These are phyloP conservation scores for Drosophila simulans DNA, from an alignment of 1,140 invertebrate species.

Conservation along the genomic window DNA sequence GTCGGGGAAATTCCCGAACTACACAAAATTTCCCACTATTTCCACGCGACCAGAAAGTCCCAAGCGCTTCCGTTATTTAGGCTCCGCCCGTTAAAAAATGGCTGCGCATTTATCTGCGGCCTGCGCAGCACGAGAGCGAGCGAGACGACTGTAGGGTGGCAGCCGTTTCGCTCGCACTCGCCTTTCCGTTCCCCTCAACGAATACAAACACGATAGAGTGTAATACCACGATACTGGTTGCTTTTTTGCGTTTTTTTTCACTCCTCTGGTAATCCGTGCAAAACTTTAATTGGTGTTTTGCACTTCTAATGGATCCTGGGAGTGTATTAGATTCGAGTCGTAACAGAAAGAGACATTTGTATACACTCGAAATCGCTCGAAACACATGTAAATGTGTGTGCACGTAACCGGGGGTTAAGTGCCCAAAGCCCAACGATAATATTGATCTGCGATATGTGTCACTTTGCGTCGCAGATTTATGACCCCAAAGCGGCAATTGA, in stretches of 20 bases:
- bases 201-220: slow-evolving; percentile 19
- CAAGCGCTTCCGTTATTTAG: slow-evolving; percentile 32
- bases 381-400: slow-evolving; percentile 41
- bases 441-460: slow-evolving; percentile 47
- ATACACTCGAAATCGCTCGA: slow-evolving; percentile 42
- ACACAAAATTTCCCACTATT: slow-evolving; percentile 67
- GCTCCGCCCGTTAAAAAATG: slow-evolving; percentile 77
- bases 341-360: slow-evolving; percentile 59
- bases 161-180: slow-evolving; percentile 19
- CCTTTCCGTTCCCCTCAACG: slow-evolving; percentile 24
- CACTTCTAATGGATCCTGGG: slow-evolving; percentile 60
- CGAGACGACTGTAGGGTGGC: not conserved
- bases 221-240: slow-evolving; percentile 15
- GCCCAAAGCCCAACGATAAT: slow-evolving; percentile 32
- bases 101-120: slow-evolving; percentile 73
- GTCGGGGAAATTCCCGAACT: slow-evolving; percentile 10
- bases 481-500: not conserved
- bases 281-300: slow-evolving; percentile 77
- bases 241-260: slow-evolving; percentile 11
- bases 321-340: slow-evolving; percentile 56
- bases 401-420: slow-evolving; percentile 31
- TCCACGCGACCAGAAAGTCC: slow-evolving; percentile 38
- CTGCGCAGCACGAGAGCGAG: slow-evolving; percentile 21
- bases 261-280: slow-evolving; percentile 56
- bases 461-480: slow-evolving; percentile 25